phyloP scores from a whole-genome alignment of 2,888 invertebrate species.

The Tinea semifulvella region DNA sequence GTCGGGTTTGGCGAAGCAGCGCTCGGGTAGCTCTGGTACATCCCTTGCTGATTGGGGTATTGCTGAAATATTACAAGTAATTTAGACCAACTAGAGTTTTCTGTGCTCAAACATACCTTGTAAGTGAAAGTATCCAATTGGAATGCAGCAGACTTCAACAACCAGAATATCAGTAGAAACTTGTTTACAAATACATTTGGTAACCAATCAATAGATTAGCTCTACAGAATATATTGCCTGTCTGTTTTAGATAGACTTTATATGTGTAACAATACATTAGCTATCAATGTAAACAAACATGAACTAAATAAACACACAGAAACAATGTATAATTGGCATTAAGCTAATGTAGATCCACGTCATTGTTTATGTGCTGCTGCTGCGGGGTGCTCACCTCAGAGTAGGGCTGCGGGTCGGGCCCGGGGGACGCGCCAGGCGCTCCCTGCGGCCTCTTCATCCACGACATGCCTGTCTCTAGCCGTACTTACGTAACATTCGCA shows the following conservation, averaged over 20 bases:
- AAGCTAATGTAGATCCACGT: constrained; percentile 32
- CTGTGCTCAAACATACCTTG: no score
- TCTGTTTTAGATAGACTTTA: no score
- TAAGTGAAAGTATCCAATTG: no score
- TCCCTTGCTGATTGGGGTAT: constrained; percentile 42
- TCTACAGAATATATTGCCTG: no score
- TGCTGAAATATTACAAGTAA: constrained; percentile 31
- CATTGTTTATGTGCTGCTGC: constrained; percentile 51
- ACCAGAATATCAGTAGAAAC: no score
- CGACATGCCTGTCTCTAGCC: constrained; percentile 47
- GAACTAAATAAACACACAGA: no score
- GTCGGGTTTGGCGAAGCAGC: constrained; percentile 19
- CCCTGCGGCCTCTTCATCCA: constrained; percentile 52
- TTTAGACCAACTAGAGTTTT: no score
- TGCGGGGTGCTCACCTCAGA: constrained; percentile 41
- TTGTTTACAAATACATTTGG: no score
- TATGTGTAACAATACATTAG: no score
- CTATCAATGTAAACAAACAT: no score
- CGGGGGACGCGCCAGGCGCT: constrained; percentile 32
- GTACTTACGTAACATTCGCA: constrained; percentile 60
- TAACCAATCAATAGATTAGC: no score
- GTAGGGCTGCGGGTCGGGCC: constrained; percentile 39
- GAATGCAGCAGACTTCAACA: no score
- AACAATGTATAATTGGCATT: neutral
- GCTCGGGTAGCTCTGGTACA: constrained; percentile 42